These are phyloP conservation scores for Erythrolamprus reginae DNA, from an alignment of 2,113 vertebrate species.

Conservation along the genomic window DNA sequence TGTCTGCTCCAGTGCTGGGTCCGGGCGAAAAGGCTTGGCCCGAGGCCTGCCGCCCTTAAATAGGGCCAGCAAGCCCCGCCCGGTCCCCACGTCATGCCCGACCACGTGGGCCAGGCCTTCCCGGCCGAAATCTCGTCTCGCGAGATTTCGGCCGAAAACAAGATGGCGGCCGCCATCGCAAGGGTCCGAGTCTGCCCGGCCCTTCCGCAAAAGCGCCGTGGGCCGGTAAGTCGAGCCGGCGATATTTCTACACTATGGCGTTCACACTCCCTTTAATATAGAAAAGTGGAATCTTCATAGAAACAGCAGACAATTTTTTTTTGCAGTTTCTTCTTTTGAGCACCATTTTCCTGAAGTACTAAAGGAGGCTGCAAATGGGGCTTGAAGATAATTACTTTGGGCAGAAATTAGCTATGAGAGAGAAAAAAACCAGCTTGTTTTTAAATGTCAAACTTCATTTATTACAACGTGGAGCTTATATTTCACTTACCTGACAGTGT, in stretches of 20 bases:
- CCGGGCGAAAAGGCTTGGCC: no score
- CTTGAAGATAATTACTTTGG: conserved; percentile 53
- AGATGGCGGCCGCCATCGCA: no score
- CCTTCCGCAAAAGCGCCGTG: no score
- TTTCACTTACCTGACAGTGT: conserved; percentile 57
- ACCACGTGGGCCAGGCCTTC: no score
- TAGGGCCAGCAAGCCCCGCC: no score
- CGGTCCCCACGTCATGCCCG: no score
- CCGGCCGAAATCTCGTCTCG: no score
- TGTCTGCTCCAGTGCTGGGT: no score
- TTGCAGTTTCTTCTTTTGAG: neutral
- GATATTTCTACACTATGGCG: neutral
- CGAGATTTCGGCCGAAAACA: no score
- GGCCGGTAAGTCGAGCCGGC: no score
- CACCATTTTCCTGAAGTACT: conserved; percentile 26
- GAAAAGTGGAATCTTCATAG: neutral
- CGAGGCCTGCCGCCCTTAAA: no score
- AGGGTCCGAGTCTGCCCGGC: no score
- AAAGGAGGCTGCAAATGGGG: conserved; percentile 33
- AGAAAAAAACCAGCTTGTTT: conserved; percentile 39
- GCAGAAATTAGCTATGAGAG: conserved; percentile 51
- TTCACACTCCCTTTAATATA: neutral
- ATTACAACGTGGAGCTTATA: conserved; percentile 48
- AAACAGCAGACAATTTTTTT: conserved; percentile 4
- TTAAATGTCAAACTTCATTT: conserved; percentile 61